Percentiles rank a stretch among this genome's conserved stretches.
Evolutionary conservation across 2,888 invertebrate species (phyloP).

Genomic region (Sipha maydis): DNA sequence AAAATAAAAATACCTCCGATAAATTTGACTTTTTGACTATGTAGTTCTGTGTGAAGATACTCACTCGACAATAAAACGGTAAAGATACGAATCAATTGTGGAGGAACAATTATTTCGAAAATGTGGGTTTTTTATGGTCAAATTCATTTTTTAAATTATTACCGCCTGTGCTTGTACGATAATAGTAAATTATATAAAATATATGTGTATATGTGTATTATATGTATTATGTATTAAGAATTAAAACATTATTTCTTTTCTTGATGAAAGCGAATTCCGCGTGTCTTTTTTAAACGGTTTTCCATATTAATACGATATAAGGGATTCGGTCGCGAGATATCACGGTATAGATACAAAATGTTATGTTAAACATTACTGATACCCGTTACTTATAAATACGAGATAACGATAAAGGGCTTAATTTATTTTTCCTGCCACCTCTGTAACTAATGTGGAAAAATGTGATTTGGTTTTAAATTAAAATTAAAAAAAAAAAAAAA

Average conservation of each 20-base stretch:
- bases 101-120: not conserved
- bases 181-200: not conserved
- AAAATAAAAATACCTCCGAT: not conserved
- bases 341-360: too few species aligned
- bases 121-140: not conserved
- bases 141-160: not conserved
- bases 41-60: not conserved
- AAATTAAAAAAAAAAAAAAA: too few species aligned
- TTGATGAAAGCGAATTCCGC: not conserved
- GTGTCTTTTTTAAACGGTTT: not conserved
- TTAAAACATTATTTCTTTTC: not conserved
- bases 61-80: not conserved
- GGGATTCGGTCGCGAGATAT: too few species aligned
- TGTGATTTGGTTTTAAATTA: not conserved
- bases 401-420: not conserved
- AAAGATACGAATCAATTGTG: not conserved
- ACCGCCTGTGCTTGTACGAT: not conserved
- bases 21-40: conserved; percentile 5
- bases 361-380: not conserved
- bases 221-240: not conserved
- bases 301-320: not conserved
- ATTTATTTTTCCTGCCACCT: not conserved
- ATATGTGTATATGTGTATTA: not conserved
- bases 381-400: not conserved
- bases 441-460: not conserved